Evolutionary conservation across 1,140 invertebrate genomes (phyloP).

Genomic region (Camponotus vicinus): DNA sequence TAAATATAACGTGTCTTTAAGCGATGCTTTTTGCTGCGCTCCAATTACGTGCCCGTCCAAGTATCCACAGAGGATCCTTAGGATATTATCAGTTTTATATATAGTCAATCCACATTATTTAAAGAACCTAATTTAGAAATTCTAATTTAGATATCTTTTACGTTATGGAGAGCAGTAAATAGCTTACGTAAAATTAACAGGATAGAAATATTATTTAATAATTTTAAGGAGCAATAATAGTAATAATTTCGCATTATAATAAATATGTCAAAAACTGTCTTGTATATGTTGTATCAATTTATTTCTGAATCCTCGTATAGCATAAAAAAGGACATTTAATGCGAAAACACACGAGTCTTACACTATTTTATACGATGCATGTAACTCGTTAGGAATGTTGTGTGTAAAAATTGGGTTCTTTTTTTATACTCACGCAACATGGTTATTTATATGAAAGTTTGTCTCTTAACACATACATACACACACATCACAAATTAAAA

Average conservation of each 20-base stretch:
- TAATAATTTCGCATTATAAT: slow-evolving; percentile 84
- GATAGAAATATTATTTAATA: slow-evolving; percentile 82
- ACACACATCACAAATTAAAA: background rate
- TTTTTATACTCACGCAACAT: slow-evolving; percentile 21
- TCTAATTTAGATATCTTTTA: slow-evolving; percentile 66
- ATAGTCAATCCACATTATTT: slow-evolving; percentile 45
- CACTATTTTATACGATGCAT: slow-evolving; percentile 62
- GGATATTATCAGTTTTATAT: slow-evolving; percentile 59
- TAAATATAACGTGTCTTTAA: slow-evolving; percentile 69
- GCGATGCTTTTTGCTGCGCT: slow-evolving; percentile 78
- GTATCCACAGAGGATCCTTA: slow-evolving; percentile 50
- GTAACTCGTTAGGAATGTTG: slow-evolving; percentile 58
- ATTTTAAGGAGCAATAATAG: slow-evolving; percentile 84
- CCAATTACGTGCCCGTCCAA: slow-evolving; percentile 76
- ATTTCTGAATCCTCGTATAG: slow-evolving; percentile 79
- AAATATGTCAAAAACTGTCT: slow-evolving; percentile 83
- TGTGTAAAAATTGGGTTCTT: slow-evolving; percentile 62
- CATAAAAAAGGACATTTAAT: slow-evolving; percentile 59
- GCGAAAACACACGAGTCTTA: slow-evolving; percentile 33
- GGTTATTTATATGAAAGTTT: slow-evolving; percentile 12
- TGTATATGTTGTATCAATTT: slow-evolving; percentile 82
- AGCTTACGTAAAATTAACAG: slow-evolving; percentile 70
- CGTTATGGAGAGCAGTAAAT: slow-evolving; percentile 79
- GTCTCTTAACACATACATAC: slow-evolving; percentile 6
- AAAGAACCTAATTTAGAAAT: slow-evolving; percentile 48